phyloP scores from a whole-genome alignment of 2,113 vertebrate genomes.

The Dendropsophus ebraccatus region DNA sequence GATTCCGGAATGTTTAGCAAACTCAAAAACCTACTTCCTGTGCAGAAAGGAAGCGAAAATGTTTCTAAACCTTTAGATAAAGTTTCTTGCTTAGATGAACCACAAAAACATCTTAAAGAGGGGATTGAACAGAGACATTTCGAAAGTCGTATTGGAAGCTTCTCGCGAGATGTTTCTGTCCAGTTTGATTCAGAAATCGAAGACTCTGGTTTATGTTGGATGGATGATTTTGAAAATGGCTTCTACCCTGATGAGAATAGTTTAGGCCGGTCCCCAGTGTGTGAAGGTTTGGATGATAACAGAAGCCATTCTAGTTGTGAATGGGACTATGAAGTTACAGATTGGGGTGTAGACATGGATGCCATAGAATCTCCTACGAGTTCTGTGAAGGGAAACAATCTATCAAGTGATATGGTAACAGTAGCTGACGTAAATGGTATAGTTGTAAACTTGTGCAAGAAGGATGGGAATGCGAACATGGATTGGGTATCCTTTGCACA shows the following conservation, averaged over 20 bases:
- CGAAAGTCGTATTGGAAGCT: background rate
- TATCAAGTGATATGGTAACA: constrained; percentile 60
- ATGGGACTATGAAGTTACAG: constrained; percentile 67
- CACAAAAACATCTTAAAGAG: background rate
- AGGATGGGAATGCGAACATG: constrained; percentile 71
- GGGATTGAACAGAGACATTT: background rate
- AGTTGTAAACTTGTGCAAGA: constrained; percentile 74
- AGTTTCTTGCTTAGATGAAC: background rate
- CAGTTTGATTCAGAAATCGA: constrained; percentile 50
- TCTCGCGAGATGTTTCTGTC: constrained; percentile 44
- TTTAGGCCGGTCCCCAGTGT: constrained; percentile 48
- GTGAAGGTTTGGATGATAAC: constrained; percentile 66
- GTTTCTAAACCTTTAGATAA: background rate
- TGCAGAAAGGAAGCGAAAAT: background rate
- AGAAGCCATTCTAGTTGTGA: constrained; percentile 67
- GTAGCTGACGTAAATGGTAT: constrained; percentile 67
- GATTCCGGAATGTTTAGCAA: constrained; percentile 1
- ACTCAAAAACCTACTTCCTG: constrained; percentile 9
- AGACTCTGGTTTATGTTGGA: constrained; percentile 42
- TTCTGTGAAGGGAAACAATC: constrained; percentile 66
- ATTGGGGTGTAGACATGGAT: constrained; percentile 53
- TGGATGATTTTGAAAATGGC: constrained; percentile 43
- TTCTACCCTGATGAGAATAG: constrained; percentile 62
- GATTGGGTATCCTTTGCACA: constrained; percentile 73
- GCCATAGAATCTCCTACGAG: constrained; percentile 65